A percentile compares a stretch with the other conserved stretches of the same genome.
Conservation (phyloP, 2,797 vertebrate genomes). For the Gallinago stenura region DNA sequence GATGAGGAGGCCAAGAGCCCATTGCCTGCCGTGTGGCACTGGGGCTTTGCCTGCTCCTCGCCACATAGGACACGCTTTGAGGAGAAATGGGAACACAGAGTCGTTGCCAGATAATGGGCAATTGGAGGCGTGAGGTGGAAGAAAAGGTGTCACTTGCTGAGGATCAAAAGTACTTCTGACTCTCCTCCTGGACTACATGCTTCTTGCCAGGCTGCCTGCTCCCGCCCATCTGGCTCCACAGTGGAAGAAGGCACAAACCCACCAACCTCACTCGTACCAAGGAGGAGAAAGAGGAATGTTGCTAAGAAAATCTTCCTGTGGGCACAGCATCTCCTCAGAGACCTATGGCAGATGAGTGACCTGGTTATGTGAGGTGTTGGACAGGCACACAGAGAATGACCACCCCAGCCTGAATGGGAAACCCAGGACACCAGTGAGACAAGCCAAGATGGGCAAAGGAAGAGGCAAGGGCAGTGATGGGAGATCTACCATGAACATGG, state of each 20-base stretch:
- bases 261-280: not conserved
- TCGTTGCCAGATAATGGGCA: fast-evolving
- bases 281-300: not conserved
- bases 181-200: not conserved
- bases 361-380: not conserved
- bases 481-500: fast-evolving
- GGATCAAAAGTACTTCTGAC: not conserved
- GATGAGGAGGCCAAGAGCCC: not conserved
- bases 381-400: fast-evolving
- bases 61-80: not conserved
- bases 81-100: not conserved
- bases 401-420: not conserved
- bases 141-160: not conserved
- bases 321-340: not conserved
- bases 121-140: not conserved
- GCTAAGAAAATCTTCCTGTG: not conserved
- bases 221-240: not conserved
- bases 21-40: fast-evolving
- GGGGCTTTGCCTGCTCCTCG: not conserved
- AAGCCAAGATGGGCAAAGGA: not conserved
- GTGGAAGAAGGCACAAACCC: not conserved
- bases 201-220: not conserved
- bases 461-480: fast-evolving
- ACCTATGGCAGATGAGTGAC: not conserved
- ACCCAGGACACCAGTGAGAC: not conserved